These are phyloP conservation scores for Cephus sareptanus DNA, from an alignment of 2,888 invertebrate species.

Conservation along the genomic window DNA sequence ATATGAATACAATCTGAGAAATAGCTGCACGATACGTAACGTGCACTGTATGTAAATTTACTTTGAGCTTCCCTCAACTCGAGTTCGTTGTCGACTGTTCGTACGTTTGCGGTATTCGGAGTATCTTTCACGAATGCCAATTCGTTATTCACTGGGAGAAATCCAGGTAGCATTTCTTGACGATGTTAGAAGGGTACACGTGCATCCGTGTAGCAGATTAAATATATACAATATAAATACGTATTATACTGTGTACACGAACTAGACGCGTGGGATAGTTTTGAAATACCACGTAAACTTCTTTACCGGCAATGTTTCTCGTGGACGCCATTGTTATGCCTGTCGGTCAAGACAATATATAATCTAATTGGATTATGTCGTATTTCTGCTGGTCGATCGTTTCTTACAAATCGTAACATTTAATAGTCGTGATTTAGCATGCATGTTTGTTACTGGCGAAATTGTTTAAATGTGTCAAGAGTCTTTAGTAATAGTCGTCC, in stretches of 20 bases:
- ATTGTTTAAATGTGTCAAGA: not conserved
- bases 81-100: not conserved
- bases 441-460: not conserved
- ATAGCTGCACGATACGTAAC: not conserved
- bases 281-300: not conserved
- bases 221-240: not conserved
- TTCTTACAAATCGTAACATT: not conserved
- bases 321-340: not conserved
- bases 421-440: not conserved
- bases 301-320: not conserved
- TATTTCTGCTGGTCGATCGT: not conserved
- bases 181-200: not conserved
- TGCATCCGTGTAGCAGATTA: not conserved
- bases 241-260: not conserved
- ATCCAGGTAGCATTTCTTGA: not conserved
- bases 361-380: not conserved
- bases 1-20: not conserved
- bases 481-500: not conserved
- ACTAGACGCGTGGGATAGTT: not conserved
- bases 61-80: not conserved
- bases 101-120: not conserved
- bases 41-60: not conserved
- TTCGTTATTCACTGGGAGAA: not conserved
- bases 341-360: not conserved
- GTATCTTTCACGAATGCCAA: not conserved